Evolutionary conservation across 2,113 vertebrate genomes (phyloP).

Genomic region (Chlamydotis undulata): DNA sequence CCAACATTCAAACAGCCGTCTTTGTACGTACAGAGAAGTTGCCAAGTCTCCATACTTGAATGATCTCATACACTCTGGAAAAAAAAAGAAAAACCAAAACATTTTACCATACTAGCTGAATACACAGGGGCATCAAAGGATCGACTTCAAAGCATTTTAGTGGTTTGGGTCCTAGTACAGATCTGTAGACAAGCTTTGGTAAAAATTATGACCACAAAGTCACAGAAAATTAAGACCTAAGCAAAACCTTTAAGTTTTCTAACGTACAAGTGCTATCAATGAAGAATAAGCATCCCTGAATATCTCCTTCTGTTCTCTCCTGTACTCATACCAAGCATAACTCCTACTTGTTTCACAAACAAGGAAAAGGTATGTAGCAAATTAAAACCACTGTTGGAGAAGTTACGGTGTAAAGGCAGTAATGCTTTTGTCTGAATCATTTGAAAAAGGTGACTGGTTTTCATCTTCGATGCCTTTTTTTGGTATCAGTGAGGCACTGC

Average conservation of each 20-base stretch:
- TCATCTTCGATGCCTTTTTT: not conserved
- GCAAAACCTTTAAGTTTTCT: not conserved
- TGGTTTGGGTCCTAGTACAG: not conserved
- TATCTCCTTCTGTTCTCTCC: not conserved
- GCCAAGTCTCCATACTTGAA: slow-evolving; percentile 73
- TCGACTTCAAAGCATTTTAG: not conserved
- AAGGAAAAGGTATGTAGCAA: not conserved
- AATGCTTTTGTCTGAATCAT: not conserved
- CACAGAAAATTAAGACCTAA: not conserved
- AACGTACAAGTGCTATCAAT: not conserved
- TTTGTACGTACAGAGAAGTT: slow-evolving; percentile 39
- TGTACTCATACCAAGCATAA: not conserved
- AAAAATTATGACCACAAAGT: not conserved
- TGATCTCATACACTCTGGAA: slow-evolving; percentile 69
- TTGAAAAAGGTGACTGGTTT: not conserved
- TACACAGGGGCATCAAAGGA: not conserved
- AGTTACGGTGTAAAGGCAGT: not conserved
- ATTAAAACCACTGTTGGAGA: not conserved
- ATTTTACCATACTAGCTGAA: slow-evolving; percentile 42
- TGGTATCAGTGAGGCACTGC: not conserved
- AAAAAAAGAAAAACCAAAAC: slow-evolving; percentile 37
- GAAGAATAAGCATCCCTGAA: not conserved
- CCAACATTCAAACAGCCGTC: slow-evolving; percentile 43
- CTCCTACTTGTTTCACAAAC: not conserved
- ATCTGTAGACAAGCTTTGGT: not conserved